Evolutionary conservation across 2,797 vertebrate species (phyloP).

Genomic region (Numenius phaeopus): DNA sequence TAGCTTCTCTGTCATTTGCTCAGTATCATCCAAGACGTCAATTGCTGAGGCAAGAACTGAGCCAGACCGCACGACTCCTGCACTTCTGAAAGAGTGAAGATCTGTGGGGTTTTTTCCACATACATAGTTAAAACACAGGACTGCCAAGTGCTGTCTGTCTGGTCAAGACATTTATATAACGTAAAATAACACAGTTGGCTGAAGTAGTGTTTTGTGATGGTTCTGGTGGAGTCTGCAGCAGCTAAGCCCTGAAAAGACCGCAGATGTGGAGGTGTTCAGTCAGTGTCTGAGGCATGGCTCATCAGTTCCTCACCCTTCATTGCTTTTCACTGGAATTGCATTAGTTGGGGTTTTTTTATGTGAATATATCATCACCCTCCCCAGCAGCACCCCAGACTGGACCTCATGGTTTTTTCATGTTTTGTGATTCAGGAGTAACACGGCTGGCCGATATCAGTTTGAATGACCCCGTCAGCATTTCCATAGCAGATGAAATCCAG

Average conservation of each 20-base stretch:
- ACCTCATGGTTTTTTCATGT: not conserved
- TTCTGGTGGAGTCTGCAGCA: not conserved
- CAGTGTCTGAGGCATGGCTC: not conserved
- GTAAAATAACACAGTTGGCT: not conserved
- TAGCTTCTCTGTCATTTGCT: not conserved
- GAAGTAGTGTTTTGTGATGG: not conserved
- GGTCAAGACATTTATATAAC: not conserved
- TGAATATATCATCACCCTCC: not conserved
- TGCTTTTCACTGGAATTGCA: not conserved
- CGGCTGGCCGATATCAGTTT: slow-evolving; percentile 89
- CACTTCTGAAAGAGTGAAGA: not conserved
- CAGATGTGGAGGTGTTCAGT: not conserved
- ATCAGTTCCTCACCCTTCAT: not conserved
- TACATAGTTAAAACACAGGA: not conserved
- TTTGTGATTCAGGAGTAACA: slow-evolving; percentile 81
- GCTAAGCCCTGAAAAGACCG: not conserved
- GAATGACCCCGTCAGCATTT: slow-evolving; percentile 85
- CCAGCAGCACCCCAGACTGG: not conserved
- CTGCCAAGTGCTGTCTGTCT: not conserved
- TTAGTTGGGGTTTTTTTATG: fast-evolving
- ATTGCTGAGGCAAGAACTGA: not conserved
- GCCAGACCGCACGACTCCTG: not conserved
- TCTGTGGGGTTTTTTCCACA: not conserved
- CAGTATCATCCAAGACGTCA: not conserved
- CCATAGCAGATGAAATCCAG: slow-evolving; percentile 78